These are phyloP conservation scores for Aporrectodea caliginosa DNA, from an alignment of 1,140 invertebrate species.

Conservation along the genomic window DNA sequence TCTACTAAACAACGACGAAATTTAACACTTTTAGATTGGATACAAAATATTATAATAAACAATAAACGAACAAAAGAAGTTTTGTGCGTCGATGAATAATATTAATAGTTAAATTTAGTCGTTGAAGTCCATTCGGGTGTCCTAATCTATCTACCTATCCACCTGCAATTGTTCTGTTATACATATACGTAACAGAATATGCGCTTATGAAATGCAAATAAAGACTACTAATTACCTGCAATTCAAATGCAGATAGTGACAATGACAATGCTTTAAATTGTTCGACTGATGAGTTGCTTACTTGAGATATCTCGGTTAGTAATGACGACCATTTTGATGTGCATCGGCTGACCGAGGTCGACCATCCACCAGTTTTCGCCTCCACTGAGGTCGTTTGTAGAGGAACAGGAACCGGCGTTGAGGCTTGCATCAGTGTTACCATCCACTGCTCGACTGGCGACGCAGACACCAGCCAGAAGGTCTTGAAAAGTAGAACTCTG, in stretches of 20 bases:
- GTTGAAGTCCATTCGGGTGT: no score
- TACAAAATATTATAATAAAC: no score
- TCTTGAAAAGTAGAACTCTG: not conserved
- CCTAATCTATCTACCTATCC: no score
- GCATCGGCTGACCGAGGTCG: not conserved
- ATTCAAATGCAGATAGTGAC: not conserved
- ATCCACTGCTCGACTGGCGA: not conserved
- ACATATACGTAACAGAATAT: no score
- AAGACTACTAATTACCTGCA: not conserved
- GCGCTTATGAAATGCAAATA: no score
- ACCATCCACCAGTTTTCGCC: not conserved
- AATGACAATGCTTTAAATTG: not conserved
- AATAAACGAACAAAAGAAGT: no score
- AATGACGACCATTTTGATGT: not conserved
- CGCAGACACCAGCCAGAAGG: not conserved
- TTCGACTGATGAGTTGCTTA: not conserved
- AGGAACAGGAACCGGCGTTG: not conserved
- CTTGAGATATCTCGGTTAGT: not conserved
- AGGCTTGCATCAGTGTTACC: not conserved
- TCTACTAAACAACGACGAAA: no score
- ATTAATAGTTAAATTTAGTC: no score
- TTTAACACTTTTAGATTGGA: no score
- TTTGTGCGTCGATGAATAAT: no score
- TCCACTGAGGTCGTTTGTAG: not conserved
- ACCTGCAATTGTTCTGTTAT: no score